phyloP scores from a whole-genome alignment of 1,140 invertebrate genomes.

The Phthorimaea operculella region DNA sequence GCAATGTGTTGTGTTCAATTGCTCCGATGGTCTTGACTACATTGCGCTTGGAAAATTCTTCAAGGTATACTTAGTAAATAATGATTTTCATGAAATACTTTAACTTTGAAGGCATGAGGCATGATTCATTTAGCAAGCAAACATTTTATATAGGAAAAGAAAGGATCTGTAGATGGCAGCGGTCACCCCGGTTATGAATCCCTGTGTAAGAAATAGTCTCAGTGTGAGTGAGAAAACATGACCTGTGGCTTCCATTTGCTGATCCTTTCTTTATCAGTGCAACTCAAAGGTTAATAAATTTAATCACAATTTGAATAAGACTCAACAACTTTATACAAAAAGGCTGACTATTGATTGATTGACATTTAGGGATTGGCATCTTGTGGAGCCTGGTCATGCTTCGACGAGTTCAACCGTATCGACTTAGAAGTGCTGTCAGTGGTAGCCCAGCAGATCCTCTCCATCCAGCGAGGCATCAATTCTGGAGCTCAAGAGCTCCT shows the following conservation, averaged over 20 bases:
- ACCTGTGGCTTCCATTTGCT: no score
- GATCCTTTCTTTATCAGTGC: no score
- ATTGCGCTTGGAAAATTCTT: constrained; percentile 96
- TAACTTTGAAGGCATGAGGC: no score
- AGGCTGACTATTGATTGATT: neutral
- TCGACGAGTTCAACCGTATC: constrained; percentile 94
- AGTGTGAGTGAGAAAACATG: no score
- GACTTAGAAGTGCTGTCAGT: constrained; percentile 91
- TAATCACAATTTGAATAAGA: no score
- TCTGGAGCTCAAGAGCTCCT: constrained; percentile 77
- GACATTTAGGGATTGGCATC: constrained; percentile 82
- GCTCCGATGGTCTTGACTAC: constrained; percentile 93
- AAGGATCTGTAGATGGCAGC: no score
- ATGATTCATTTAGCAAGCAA: no score
- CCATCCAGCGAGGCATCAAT: constrained; percentile 82
- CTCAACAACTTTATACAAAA: neutral
- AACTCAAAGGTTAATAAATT: no score
- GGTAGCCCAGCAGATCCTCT: constrained; percentile 89
- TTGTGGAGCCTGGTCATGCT: constrained; percentile 97
- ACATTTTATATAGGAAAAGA: no score
- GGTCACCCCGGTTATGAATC: no score
- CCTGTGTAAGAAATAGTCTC: no score
- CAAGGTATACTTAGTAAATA: constrained; percentile 70
- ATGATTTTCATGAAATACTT: neutral
- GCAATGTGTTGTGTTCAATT: constrained; percentile 97